phyloP scores from a whole-genome alignment of 1,140 invertebrate species.

The Matsumurasca onukii region DNA sequence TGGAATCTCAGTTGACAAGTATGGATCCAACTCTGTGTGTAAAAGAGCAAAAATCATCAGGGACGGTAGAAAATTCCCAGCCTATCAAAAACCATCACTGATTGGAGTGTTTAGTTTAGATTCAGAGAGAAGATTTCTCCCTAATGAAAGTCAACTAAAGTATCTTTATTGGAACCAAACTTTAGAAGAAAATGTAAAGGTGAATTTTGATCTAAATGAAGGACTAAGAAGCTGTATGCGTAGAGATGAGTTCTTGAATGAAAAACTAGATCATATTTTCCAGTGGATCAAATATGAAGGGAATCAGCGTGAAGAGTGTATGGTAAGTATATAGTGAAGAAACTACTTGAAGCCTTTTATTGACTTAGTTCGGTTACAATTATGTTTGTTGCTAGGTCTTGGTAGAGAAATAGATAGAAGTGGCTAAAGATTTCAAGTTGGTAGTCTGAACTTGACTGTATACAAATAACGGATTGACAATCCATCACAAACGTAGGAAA shows the following conservation, averaged over 20 bases:
- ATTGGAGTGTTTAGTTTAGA: constrained; percentile 54
- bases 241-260: constrained; percentile 45
- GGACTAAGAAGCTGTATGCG: constrained; percentile 46
- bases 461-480: no score
- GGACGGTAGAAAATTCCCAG: constrained; percentile 45
- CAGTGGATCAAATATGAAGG: constrained; percentile 53
- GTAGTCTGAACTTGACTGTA: no score
- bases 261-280: constrained; percentile 51
- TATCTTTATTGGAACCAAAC: constrained; percentile 48
- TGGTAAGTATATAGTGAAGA: no score
- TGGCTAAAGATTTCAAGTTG: no score
- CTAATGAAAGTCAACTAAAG: constrained; percentile 51
- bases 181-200: constrained; percentile 53
- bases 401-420: no score
- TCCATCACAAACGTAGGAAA: no score
- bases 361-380: no score
- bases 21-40: no score
- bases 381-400: no score
- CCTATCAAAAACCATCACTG: constrained; percentile 50
- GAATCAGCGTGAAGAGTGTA: constrained; percentile 31
- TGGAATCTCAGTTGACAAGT: no score
- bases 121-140: constrained; percentile 43
- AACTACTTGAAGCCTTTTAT: no score
- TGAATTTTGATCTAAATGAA: constrained; percentile 41
- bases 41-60: constrained; percentile 2